Conservation (phyloP, 2,113 vertebrate genomes). For the Ageneiosus marmoratus region DNA sequence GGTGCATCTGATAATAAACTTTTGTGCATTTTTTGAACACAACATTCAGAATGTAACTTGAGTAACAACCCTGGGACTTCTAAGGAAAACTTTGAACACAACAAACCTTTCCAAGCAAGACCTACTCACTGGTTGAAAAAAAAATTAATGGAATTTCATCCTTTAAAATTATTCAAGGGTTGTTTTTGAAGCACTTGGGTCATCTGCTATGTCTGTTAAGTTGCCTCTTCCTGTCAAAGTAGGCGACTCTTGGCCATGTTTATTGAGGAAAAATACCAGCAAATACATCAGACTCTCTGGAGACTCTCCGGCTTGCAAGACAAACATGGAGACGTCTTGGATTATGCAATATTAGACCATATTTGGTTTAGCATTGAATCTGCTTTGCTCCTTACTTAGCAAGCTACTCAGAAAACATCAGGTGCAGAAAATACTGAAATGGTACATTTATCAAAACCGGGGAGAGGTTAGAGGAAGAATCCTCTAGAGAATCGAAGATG, state of each 20-base stretch:
- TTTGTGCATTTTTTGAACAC: neutral
- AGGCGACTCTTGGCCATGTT: neutral
- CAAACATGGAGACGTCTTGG: neutral
- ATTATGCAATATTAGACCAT: neutral
- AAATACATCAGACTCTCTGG: neutral
- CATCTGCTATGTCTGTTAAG: neutral
- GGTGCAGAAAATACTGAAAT: neutral
- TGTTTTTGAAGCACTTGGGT: neutral
- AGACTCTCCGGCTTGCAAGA: neutral
- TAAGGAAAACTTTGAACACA: neutral
- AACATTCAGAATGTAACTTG: neutral
- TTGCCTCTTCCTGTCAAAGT: neutral
- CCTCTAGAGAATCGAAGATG: neutral
- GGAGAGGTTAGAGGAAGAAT: neutral
- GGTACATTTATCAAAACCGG: neutral
- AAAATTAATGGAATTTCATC: neutral
- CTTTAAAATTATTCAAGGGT: neutral
- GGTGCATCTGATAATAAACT: neutral
- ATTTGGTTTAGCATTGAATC: neutral
- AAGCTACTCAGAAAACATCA: neutral
- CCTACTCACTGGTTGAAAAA: no score
- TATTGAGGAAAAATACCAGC: neutral
- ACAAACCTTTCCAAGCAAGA: neutral
- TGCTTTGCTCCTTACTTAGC: neutral
- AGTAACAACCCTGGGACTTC: neutral